phyloP scores from a whole-genome alignment of 1,140 invertebrate genomes.

The Tetragonula clypearis region DNA sequence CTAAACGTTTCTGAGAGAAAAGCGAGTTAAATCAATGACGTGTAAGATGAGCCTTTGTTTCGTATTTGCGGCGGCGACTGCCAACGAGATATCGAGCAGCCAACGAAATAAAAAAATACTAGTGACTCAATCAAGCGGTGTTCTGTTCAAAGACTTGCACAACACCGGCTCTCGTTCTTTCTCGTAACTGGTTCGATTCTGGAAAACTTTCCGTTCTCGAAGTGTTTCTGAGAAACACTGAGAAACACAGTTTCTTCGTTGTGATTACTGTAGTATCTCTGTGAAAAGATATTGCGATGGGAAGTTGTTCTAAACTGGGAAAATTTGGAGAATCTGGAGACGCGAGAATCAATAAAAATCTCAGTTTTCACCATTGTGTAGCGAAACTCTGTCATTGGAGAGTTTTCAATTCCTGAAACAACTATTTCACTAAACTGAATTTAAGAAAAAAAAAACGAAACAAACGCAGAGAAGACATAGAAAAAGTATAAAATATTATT shows the following conservation, averaged over 20 bases:
- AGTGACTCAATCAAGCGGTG: slow-evolving; percentile 76
- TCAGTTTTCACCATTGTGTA: too few species aligned
- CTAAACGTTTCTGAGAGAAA: slow-evolving; percentile 74
- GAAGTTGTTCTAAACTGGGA: not conserved
- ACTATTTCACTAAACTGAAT: too few species aligned
- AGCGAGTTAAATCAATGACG: slow-evolving; percentile 72
- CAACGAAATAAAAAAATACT: slow-evolving; percentile 73
- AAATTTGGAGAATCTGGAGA: not conserved
- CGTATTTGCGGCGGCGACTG: slow-evolving; percentile 50
- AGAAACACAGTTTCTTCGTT: not conserved
- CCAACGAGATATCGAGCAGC: slow-evolving; percentile 63
- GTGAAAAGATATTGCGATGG: not conserved
- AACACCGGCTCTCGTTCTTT: not conserved
- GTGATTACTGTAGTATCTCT: not conserved
- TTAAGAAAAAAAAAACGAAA: too few species aligned
- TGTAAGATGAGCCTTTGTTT: slow-evolving; percentile 69
- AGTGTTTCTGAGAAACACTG: not conserved
- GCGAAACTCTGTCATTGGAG: too few species aligned
- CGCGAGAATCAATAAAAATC: too few species aligned
- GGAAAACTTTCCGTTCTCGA: not conserved
- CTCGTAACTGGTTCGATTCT: slow-evolving; percentile 4
- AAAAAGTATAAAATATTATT: too few species aligned
- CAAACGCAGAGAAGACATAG: too few species aligned
- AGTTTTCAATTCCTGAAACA: too few species aligned
- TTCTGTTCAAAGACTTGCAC: slow-evolving; percentile 43